Base-by-base conservation (phyloP, 1,140 invertebrate species). In the Drosophila novamexicana region DNA sequence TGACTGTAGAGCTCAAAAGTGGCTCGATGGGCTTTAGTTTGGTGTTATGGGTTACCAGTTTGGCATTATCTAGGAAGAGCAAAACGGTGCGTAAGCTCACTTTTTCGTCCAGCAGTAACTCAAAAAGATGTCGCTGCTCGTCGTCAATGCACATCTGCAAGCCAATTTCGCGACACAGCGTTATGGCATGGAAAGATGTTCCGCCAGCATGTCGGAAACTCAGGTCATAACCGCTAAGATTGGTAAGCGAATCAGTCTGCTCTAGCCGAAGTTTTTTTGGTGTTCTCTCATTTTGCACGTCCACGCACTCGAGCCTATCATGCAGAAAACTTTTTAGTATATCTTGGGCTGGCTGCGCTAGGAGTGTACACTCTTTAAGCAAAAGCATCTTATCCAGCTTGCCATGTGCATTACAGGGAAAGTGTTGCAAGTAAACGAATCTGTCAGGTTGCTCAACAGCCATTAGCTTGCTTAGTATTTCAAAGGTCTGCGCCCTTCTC, bases 401-500 rank as follows among this genome's bases (percentile, higher is more conserved):
- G 81, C 94, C 94, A 86, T 95, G 93, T 29, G 72, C 70, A 37
- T 93, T 93, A 18, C 94, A 80, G 6, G 94, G 94, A 37, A 94
- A 83, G 22, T 89, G 57, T 12, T 90, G 56, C 1, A 93, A 61
- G 37, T 79, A 64, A 6, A 92, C 56, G 39, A 94, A 82, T 47
- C 82, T 64, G 75, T 94, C 93, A 6, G 93, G 93, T 57, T 90
- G 92, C 93, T 81, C 92, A 34, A 65, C 72, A 12, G 45, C 54
- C 9, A 63, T 61, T 6, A 90, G 61, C 3, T 83, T 88, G n/a
- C 79, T 74, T 0, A 88, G 44, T 39, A 88, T 89, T 14, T 81
- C 54, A n/a, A 78, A 83, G 10, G 86, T 90, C 36, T 88, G 83
- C 6, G 63, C 72, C 0, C 83, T 56, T 18, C 89, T 84, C 12